phyloP scores from a whole-genome alignment of 2,797 vertebrate genomes.

The Pachyuromys duprasi region DNA sequence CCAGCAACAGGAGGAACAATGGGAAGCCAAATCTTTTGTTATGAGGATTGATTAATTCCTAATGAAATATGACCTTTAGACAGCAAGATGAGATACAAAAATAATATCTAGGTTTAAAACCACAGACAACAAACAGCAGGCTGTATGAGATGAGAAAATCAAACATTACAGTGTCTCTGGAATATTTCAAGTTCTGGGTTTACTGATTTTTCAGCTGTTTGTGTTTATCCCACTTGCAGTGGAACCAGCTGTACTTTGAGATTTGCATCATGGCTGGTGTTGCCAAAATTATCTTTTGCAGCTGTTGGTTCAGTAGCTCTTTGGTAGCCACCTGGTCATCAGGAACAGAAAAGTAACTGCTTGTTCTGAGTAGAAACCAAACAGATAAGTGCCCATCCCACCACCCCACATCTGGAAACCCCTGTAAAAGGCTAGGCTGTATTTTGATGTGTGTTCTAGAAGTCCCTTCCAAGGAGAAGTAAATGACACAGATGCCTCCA shows the following conservation, averaged over 20 bases:
- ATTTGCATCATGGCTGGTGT: not conserved
- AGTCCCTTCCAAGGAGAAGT: not conserved
- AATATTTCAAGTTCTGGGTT: not conserved
- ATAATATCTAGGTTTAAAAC: conserved; percentile 17
- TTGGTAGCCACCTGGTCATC: conserved; percentile 21
- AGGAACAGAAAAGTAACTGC: not conserved
- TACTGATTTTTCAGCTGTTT: conserved; percentile 15
- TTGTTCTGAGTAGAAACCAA: not conserved
- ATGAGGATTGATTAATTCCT: not conserved
- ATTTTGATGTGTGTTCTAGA: not conserved
- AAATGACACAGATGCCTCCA: not conserved
- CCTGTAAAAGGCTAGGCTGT: not conserved
- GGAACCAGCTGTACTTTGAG: conserved; percentile 47
- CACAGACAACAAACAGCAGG: not conserved
- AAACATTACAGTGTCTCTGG: not conserved
- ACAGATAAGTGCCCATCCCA: not conserved
- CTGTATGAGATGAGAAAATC: not conserved
- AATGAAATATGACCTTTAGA: conserved; percentile 13
- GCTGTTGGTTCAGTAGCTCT: not conserved
- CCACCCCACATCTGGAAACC: not conserved
- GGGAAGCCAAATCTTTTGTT: conserved; percentile 58
- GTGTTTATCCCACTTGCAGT: not conserved
- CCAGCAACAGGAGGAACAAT: conserved; percentile 12
- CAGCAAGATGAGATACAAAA: conserved; percentile 23
- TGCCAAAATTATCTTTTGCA: conserved; percentile 41